Percentiles rank a stretch among this genome's conserved stretches.
These are phyloP conservation scores for Peromyscus nudipes DNA, from an alignment of 2,797 vertebrate genomes.

Conservation along the genomic window DNA sequence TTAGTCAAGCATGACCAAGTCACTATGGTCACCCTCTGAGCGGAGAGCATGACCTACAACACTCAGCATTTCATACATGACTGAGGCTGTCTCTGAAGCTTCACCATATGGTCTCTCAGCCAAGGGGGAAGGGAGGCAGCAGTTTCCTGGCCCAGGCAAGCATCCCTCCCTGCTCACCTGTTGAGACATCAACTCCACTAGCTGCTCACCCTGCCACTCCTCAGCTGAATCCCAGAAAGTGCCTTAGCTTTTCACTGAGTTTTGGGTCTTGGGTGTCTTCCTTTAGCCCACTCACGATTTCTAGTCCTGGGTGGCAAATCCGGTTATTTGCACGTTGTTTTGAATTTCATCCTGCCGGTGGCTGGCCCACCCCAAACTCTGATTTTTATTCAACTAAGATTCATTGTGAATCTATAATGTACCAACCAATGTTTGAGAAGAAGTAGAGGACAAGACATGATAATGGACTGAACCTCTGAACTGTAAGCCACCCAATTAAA, in stretches of 20 bases:
- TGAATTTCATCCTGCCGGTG: neutral
- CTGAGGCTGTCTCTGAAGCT: neutral
- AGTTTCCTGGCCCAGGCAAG: neutral
- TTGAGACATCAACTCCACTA: neutral
- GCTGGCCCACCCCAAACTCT: neutral
- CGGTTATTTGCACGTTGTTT: neutral
- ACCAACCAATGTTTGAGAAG: neutral
- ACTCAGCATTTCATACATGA: neutral
- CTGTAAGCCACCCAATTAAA: neutral
- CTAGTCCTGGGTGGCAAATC: neutral
- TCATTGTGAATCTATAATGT: neutral
- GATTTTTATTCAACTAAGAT: conserved; percentile 14
- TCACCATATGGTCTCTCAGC: no score
- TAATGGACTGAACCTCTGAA: neutral
- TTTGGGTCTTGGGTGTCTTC: neutral
- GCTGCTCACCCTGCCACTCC: neutral
- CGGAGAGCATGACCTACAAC: neutral
- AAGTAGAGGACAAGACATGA: neutral
- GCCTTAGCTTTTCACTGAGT: neutral
- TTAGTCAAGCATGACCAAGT: neutral
- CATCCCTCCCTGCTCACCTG: accelerated
- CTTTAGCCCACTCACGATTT: neutral
- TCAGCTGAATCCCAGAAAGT: neutral
- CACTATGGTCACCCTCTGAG: neutral
- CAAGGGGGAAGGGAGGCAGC: neutral